These are phyloP conservation scores for Girardinichthys multiradiatus DNA, from an alignment of 2,113 vertebrate species.

Conservation along the genomic window DNA sequence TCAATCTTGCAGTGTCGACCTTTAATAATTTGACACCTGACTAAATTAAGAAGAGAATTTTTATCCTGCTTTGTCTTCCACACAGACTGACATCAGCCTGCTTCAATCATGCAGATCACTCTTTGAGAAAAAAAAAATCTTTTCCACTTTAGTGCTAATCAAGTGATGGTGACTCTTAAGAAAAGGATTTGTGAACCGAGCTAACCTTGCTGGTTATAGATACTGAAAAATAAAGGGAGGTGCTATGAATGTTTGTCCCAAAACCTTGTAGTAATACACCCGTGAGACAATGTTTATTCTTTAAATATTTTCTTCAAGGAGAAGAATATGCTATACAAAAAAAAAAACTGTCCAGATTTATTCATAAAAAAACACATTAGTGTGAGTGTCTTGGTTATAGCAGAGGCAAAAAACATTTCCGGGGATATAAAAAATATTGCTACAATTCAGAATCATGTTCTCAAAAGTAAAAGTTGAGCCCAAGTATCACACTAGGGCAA, in stretches of 20 bases:
- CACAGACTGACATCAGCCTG: constrained; percentile 33
- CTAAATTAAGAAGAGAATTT: constrained; percentile 55
- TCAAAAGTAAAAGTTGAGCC: neutral
- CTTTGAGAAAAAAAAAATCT: constrained; percentile 20
- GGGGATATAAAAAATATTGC: neutral
- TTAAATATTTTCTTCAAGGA: too few species aligned
- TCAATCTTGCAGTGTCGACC: constrained; percentile 74
- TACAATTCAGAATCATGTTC: neutral
- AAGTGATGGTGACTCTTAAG: constrained; percentile 22
- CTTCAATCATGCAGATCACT: constrained; percentile 60
- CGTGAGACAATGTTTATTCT: neutral
- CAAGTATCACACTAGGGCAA: constrained; percentile 1
- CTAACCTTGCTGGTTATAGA: constrained; percentile 24
- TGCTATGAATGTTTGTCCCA: constrained; percentile 28
- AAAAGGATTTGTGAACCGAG: constrained; percentile 33
- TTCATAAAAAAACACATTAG: neutral
- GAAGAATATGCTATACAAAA: neutral
- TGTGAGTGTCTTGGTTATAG: neutral
- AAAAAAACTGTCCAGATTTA: neutral
- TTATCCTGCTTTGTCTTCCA: constrained; percentile 52
- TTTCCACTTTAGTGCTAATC: constrained; percentile 10
- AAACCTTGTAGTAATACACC: constrained; percentile 1
- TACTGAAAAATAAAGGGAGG: neutral
- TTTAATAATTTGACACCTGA: constrained; percentile 73
- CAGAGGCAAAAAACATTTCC: neutral